A percentile compares a stretch with the other conserved stretches of the same genome.
These are phyloP conservation scores for Scomberomorus guttatus DNA, from an alignment of 2,797 vertebrate genomes.

Conservation along the genomic window DNA sequence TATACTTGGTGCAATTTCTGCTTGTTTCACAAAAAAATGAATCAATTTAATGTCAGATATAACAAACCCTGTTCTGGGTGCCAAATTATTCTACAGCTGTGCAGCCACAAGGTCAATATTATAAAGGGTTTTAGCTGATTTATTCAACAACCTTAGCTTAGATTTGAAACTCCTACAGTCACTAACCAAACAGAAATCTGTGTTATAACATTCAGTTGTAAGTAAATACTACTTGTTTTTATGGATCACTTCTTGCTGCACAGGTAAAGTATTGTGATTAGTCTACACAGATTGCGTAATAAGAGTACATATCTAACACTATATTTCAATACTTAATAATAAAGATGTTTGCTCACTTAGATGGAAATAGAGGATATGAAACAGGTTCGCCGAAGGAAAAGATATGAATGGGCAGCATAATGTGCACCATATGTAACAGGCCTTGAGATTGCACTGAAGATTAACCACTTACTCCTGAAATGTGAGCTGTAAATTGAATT, in stretches of 20 bases:
- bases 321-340: background rate
- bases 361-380: slow-evolving; percentile 17
- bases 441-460: slow-evolving; percentile 43
- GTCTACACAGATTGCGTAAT: background rate
- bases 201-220: background rate
- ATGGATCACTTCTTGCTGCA: background rate
- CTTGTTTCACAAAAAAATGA: background rate
- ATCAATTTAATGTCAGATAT: background rate
- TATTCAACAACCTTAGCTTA: background rate
- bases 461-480: slow-evolving; percentile 39
- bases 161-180: background rate
- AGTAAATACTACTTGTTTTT: background rate
- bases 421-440: slow-evolving; percentile 43
- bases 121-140: background rate
- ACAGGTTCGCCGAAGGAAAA: background rate
- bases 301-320: background rate
- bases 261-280: background rate
- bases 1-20: too few species aligned
- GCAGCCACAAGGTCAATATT: background rate
- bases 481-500: slow-evolving; percentile 59
- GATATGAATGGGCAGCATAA: slow-evolving; percentile 26
- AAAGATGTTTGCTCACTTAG: background rate
- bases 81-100: background rate
- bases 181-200: background rate
- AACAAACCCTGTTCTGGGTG: background rate